phyloP scores from a whole-genome alignment of 2,797 vertebrate species.

The Nyctibius grandis region DNA sequence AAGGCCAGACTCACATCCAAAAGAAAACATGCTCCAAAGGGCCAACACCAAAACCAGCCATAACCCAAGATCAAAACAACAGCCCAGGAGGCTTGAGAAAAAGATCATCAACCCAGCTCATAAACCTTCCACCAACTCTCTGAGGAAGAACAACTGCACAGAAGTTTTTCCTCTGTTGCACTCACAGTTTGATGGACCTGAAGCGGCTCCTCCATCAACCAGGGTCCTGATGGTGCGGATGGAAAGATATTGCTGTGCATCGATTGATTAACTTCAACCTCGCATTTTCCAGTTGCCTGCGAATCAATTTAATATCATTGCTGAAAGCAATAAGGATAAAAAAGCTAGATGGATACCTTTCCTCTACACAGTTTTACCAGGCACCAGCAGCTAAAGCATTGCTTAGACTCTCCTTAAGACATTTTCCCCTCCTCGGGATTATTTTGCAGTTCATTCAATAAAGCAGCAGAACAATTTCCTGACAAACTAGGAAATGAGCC shows the following conservation, averaged over 20 bases:
- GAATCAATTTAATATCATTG: slow-evolving; percentile 41
- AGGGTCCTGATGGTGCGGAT: background rate
- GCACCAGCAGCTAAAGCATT: background rate
- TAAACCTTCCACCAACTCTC: background rate
- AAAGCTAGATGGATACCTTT: background rate
- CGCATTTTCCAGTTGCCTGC: slow-evolving; percentile 14
- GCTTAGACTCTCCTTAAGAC: slow-evolving; percentile 8
- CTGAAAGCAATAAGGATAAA: slow-evolving; percentile 19
- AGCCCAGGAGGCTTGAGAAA: background rate
- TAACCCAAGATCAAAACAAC: background rate
- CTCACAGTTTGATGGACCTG: background rate
- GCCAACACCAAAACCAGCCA: background rate
- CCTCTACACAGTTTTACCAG: background rate
- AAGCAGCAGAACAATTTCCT: slow-evolving; percentile 72
- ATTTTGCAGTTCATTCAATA: slow-evolving; percentile 64
- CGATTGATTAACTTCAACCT: slow-evolving; percentile 45
- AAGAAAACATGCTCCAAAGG: background rate
- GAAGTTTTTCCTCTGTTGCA: background rate
- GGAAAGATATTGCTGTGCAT: background rate
- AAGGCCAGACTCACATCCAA: background rate
- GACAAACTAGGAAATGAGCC: slow-evolving; percentile 70
- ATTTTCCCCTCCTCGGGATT: slow-evolving; percentile 33
- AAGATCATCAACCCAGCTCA: background rate
- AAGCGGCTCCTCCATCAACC: background rate
- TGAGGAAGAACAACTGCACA: background rate